Conservation (phyloP, 2,113 vertebrate species). For the Fregata magnificens region DNA sequence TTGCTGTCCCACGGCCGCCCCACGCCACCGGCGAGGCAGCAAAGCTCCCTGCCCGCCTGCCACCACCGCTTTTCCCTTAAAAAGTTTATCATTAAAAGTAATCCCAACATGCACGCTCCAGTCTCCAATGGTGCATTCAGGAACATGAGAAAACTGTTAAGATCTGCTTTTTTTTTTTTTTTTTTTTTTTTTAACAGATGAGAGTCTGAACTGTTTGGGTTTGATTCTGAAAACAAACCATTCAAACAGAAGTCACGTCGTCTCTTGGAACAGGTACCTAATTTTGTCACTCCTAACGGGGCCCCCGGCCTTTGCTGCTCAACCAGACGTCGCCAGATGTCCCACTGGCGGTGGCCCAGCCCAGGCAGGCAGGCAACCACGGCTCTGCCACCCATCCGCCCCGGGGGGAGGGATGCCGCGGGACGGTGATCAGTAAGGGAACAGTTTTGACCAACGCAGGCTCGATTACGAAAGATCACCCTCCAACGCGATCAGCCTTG, state of each 20-base stretch:
- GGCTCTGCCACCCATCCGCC: neutral
- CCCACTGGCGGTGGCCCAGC: neutral
- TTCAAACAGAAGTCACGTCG: too few relatives aligned
- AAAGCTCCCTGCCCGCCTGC: neutral
- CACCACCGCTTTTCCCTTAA: neutral
- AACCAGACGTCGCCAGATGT: neutral
- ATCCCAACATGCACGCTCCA: rapidly evolving
- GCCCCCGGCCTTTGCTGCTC: too few relatives aligned
- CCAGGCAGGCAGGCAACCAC: neutral
- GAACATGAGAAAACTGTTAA: neutral
- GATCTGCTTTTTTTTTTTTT: too few relatives aligned
- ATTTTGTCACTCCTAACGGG: neutral
- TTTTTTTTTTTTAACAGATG: neutral
- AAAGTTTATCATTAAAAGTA: neutral
- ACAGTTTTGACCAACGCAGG: neutral
- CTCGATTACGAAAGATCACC: neutral
- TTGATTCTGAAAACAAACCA: neutral
- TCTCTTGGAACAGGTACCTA: neutral
- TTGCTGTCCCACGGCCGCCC: rapidly evolving
- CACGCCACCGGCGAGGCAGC: rapidly evolving
- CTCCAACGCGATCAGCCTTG: neutral
- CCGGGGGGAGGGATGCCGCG: neutral
- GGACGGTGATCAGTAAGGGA: neutral
- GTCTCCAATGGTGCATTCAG: neutral
- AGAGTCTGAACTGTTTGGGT: neutral